A percentile compares a stretch with the other conserved stretches of the same genome.
phyloP scores from a whole-genome alignment of 2,797 vertebrate species.

The Enteromius fasciolatus region DNA sequence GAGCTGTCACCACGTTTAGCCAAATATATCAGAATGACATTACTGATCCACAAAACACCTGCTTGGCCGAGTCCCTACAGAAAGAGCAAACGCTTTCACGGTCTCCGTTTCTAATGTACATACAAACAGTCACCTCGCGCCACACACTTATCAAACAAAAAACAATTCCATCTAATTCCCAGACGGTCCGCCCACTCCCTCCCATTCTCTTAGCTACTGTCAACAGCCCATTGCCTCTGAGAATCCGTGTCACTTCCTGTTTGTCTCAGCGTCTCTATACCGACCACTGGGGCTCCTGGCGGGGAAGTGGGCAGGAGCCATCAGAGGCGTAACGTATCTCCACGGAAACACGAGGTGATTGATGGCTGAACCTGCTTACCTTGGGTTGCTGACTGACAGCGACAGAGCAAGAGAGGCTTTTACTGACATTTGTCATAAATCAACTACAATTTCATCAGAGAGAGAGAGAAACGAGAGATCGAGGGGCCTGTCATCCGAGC shows the following conservation, averaged over 20 bases:
- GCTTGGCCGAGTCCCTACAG: constrained; percentile 52
- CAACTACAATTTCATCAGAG: constrained; percentile 88
- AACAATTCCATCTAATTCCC: constrained; percentile 39
- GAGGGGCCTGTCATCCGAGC: constrained; percentile 72
- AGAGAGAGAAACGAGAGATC: constrained; percentile 50
- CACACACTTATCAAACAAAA: constrained; percentile 27
- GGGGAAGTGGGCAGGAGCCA: constrained; percentile 72
- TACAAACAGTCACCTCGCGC: constrained; percentile 25
- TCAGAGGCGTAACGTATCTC: constrained; percentile 74
- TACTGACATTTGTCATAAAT: constrained; percentile 92
- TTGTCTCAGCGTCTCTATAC: constrained; percentile 71
- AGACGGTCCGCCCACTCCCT: constrained; percentile 31
- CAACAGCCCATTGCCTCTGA: constrained; percentile 61
- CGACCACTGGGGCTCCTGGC: constrained; percentile 68
- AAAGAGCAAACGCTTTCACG: constrained; percentile 1
- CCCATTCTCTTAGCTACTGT: constrained; percentile 45
- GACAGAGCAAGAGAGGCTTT: constrained; percentile 84
- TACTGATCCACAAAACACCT: constrained; percentile 57
- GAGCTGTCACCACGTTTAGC: constrained; percentile 57
- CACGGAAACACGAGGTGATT: constrained; percentile 76
- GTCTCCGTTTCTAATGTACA: constrained; percentile 6
- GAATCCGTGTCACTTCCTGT: constrained; percentile 70
- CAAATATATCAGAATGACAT: constrained; percentile 58
- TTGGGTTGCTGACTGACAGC: constrained; percentile 86
- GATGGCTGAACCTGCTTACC: constrained; percentile 90